Base-by-base conservation (phyloP, 2,797 vertebrate species). In the Enteromius thamalakanensis region DNA sequence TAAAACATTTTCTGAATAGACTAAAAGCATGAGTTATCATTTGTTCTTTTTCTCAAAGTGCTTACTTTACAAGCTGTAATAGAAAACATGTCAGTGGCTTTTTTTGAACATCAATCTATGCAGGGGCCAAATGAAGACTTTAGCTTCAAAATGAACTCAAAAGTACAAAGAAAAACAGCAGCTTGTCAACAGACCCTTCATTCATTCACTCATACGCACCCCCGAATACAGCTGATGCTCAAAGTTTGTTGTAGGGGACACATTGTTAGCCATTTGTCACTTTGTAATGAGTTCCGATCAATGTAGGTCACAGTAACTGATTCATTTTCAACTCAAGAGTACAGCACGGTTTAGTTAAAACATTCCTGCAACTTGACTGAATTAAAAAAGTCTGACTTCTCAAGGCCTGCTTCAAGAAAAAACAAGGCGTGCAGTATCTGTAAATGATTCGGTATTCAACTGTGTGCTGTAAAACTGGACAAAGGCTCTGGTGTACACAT, bases 71-170 rank as follows among this genome's bases (percentile, higher is more conserved):
- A 95, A 88, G 94, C 93, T 94, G 94, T 94, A 92, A 95, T 95
- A 95, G 93, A 95, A 96, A 95, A 96, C 92, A 94, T 83, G 93
- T 95, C 93, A 95, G 95, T 95, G 94, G 94, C 94, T 95, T 95
- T 84, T 82, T 65, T 82, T 65, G 91, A 93, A 89, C 91, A 64
- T 82, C 67, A 68, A 58, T 79, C 77, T 95, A 93, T 91, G 93
- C 93, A 94, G 93, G 64, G 93, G 93, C 93, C 93, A 89, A 89
- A 89, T 85, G 87, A 91, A 92, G 90, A 90, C 92, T 93, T 91
- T 79, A 83, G 91, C 90, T 21, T 85, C 60, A 79, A 82, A 71
- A 60, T 76, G 58, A 85, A 80, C 67, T 60, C 93, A 91, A 75
- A 91, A 79, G 47, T 91, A 93, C 90, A 92, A 92, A 91, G 90